These are phyloP conservation scores for Apamea monoglypha DNA, from an alignment of 2,888 invertebrate species.

Conservation along the genomic window DNA sequence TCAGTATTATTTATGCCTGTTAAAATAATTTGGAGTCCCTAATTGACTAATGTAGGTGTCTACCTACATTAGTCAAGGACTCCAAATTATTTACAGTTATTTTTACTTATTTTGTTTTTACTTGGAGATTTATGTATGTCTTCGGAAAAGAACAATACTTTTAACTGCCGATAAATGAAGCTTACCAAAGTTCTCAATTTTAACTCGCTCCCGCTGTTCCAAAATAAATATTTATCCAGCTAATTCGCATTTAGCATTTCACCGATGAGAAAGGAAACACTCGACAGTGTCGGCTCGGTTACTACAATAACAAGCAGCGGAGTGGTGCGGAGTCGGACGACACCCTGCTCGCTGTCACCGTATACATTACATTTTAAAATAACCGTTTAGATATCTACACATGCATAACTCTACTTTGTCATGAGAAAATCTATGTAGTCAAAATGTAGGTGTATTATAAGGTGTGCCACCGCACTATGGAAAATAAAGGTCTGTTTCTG, in stretches of 20 bases:
- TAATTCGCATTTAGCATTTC: slow-evolving; percentile 88
- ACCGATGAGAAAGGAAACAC: slow-evolving; percentile 85
- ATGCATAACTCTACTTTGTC: slow-evolving; percentile 4
- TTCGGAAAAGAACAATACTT: background rate
- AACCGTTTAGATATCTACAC: slow-evolving; percentile 53
- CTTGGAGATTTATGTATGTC: background rate
- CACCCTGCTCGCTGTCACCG: slow-evolving; percentile 68
- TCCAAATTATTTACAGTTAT: no score
- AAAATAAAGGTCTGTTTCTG: no score
- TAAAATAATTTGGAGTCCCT: background rate
- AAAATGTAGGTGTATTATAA: background rate
- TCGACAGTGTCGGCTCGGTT: slow-evolving; percentile 85
- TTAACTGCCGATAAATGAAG: slow-evolving; percentile 15
- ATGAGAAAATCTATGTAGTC: background rate
- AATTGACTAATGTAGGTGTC: background rate
- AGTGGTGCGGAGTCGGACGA: slow-evolving; percentile 74
- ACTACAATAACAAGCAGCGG: slow-evolving; percentile 84
- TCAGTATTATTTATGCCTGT: no score
- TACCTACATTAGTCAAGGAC: no score
- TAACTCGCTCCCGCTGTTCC: slow-evolving; percentile 82
- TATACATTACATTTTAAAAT: slow-evolving; percentile 67
- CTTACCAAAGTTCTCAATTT: slow-evolving; percentile 78
- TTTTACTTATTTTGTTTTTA: no score
- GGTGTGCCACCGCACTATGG: no score
- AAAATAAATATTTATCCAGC: slow-evolving; percentile 88